A percentile compares a stretch with the other conserved stretches of the same genome.
These are phyloP conservation scores for Cercopithecus petaurista DNA, from an alignment of 2,797 vertebrate species.

Conservation along the genomic window DNA sequence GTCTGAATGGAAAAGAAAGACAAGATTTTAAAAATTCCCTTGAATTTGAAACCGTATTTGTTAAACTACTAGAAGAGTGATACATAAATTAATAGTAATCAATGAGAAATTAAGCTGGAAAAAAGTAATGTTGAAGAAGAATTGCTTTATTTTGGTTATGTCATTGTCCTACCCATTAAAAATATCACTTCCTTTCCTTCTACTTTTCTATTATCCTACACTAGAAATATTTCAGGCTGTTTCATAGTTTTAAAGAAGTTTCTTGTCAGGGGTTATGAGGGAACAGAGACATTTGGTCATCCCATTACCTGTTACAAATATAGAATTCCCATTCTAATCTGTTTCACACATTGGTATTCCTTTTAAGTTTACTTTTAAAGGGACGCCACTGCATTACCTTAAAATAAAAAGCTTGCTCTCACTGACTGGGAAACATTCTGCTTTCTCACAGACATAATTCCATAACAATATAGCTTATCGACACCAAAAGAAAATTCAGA, in stretches of 20 bases:
- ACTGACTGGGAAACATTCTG: not conserved
- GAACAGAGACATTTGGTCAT: not conserved
- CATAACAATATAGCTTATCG: not conserved
- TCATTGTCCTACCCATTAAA: not conserved
- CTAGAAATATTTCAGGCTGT: conserved; percentile 1
- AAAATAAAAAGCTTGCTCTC: conserved; percentile 33
- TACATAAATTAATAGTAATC: conserved; percentile 21
- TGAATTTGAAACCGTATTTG: not conserved
- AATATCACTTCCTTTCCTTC: not conserved
- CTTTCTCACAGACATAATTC: not conserved
- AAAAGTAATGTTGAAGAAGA: conserved; percentile 10
- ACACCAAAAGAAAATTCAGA: conserved; percentile 42
- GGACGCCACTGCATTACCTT: not conserved
- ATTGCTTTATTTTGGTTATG: conserved; percentile 24
- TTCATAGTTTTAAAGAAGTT: not conserved
- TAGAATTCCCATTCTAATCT: not conserved
- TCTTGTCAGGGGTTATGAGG: not conserved
- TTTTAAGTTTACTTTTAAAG: conserved; percentile 26
- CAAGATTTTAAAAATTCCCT: not conserved
- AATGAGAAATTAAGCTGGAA: not conserved
- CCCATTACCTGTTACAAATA: not conserved
- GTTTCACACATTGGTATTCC: not conserved
- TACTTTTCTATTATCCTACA: not conserved
- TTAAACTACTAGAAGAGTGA: conserved; percentile 27
- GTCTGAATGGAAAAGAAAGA: not conserved